Percentiles rank a stretch among this genome's conserved stretches.
Conservation (phyloP, 2,888 invertebrate species). For the Tipula helvola region DNA sequence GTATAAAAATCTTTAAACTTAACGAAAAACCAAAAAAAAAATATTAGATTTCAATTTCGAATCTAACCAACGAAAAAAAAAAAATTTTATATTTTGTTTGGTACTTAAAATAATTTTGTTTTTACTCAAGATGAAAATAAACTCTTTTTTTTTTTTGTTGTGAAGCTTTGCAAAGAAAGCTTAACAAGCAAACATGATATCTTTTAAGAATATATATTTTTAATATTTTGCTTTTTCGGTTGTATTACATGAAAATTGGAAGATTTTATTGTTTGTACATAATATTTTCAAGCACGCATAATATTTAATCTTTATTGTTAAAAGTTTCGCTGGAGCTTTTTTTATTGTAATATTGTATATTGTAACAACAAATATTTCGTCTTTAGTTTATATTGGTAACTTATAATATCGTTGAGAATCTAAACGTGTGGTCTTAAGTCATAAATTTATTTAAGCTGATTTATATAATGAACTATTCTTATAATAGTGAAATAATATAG, state of each 20-base stretch:
- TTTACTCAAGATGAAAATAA: not conserved
- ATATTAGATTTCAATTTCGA: not conserved
- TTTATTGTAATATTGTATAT: not conserved
- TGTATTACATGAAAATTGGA: not conserved
- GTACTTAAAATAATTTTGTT: not conserved
- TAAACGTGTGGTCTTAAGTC: not conserved
- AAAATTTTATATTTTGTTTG: not conserved
- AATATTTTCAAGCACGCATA: not conserved
- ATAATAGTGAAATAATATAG: too few species aligned
- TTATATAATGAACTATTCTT: too few species aligned
- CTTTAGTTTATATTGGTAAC: not conserved
- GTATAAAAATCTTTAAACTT: not conserved
- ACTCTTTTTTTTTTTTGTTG: not conserved
- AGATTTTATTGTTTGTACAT: not conserved
- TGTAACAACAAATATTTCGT: not conserved
- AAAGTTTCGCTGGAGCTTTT: not conserved
- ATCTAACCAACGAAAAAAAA: not conserved
- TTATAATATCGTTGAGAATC: not conserved
- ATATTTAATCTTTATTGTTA: not conserved
- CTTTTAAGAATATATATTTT: not conserved
- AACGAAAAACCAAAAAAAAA: not conserved
- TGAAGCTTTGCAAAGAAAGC: not conserved
- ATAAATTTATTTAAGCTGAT: too few species aligned
- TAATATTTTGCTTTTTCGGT: not conserved
- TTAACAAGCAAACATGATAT: not conserved